Base-by-base conservation (phyloP, 2,888 invertebrate genomes). In the Elmis aenea region DNA sequence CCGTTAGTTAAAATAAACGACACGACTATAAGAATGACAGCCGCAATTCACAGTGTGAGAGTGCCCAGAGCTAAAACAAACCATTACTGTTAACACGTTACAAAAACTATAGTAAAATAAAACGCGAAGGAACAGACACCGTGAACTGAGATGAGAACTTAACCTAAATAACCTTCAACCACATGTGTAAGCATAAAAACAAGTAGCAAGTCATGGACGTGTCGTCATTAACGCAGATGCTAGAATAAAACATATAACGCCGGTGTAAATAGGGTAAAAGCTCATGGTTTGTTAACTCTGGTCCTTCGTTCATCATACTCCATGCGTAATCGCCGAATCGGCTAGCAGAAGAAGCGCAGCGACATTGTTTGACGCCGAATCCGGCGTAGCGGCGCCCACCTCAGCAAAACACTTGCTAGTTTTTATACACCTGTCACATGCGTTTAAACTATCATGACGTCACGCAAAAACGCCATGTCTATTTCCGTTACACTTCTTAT, bases 381-480 rank as follows among this genome's bases (percentile, higher is more conserved):
- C 2, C 11, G 29, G 36, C 32, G 28, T 41, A 35, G 32, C 25
- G 29, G 27, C 35, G 23, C 22, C 32, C 36, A 41, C 41, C 41
- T 41, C 33, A 21, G 35, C 29, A 40, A 42, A 40, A 34, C 45
- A 41, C 37, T 37, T 38, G 39, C 34, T 22, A 31, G 40, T 41
- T 45, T 43, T 45, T 33, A 40, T 45, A 33, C 34, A 45, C 45
- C 45, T 45, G 45, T 45, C 45, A 45, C 40, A 38, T 34, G 26
- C 25, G 36, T 13, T 38, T 41, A 37, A 33, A 30, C 33, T 15
- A 33, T 36, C 36, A 16, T 39, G 37, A 40, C 38, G 40, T 40
- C 32, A 34, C 31, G 28, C 34, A 40, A 43, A 44, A 46, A 43
- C 35, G 24, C 32, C 27, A 43, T 40, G 35, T 43, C 40, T 38